Percentiles rank a stretch among this genome's conserved stretches.
Evolutionary conservation across 92 coral and sea anemone species (phyloP).

Genomic region (Phenganax stokvisi): DNA sequence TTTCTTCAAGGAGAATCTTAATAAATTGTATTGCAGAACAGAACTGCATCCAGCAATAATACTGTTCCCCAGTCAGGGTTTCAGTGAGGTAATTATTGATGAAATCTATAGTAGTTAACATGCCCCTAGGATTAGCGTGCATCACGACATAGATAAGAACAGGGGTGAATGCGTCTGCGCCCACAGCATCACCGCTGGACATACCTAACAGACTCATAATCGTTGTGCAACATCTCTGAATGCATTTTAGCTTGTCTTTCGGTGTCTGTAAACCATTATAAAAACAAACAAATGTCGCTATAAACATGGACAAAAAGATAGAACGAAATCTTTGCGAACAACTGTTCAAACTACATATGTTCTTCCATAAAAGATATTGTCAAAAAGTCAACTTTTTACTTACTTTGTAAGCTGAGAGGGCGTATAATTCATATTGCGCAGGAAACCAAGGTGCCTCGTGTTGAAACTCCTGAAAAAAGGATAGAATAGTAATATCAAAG

Average conservation of each 20-base stretch:
- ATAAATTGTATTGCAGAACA: constrained; percentile 90
- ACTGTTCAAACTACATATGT: no score
- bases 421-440: constrained; percentile 84
- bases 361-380: neutral
- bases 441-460: constrained; percentile 98
- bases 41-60: constrained; percentile 98
- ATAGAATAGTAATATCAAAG: neutral
- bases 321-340: no score
- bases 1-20: constrained; percentile 52
- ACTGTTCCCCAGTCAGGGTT: constrained; percentile 85
- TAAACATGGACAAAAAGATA: no score
- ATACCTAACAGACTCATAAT: constrained; percentile 89
- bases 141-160: constrained; percentile 86
- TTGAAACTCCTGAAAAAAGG: constrained; percentile 60
- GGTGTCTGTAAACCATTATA: constrained; percentile 63
- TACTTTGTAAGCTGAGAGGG: constrained; percentile 93
- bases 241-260: constrained; percentile 93
- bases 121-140: constrained; percentile 92
- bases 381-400: neutral
- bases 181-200: constrained; percentile 84
- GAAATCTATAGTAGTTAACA: constrained; percentile 85
- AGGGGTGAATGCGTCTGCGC: constrained; percentile 95
- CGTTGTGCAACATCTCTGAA: constrained; percentile 92
- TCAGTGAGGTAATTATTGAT: constrained; percentile 73
- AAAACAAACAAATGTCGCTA: no score